Percentiles rank a stretch among this genome's conserved stretches.
phyloP scores from a whole-genome alignment of 2,113 vertebrate genomes.

The Rhipidura dahli region DNA sequence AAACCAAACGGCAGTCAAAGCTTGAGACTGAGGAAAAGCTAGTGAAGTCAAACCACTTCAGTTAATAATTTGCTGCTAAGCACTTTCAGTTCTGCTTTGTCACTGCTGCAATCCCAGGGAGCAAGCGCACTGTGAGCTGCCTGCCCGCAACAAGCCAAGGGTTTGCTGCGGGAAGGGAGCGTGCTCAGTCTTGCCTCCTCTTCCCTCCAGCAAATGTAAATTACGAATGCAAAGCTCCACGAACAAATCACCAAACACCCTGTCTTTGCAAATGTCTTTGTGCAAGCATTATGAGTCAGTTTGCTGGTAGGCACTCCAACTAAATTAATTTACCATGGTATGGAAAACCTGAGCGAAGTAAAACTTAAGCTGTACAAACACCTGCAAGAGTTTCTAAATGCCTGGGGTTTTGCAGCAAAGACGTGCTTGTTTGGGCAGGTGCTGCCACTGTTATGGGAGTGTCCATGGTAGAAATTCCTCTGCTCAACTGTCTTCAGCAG shows the following conservation, averaged over 20 bases:
- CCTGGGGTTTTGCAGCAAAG: neutral
- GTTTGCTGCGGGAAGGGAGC: neutral
- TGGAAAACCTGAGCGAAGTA: constrained; percentile 10
- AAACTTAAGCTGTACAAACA: constrained; percentile 21
- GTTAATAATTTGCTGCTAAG: neutral
- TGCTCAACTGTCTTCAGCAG: neutral
- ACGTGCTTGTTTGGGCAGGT: constrained; percentile 49
- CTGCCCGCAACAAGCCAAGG: neutral
- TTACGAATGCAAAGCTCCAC: neutral
- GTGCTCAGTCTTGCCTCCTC: neutral
- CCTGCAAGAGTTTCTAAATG: constrained; percentile 6
- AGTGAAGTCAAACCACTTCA: neutral
- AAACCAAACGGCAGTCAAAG: neutral
- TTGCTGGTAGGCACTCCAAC: neutral
- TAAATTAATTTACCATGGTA: neutral
- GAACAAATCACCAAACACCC: constrained; percentile 4
- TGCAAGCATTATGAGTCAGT: constrained; percentile 11
- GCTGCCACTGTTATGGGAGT: neutral
- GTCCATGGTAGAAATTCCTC: neutral
- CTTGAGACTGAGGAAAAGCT: neutral
- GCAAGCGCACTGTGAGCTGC: neutral
- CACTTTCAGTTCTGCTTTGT: neutral
- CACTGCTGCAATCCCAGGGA: neutral
- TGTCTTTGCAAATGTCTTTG: neutral
- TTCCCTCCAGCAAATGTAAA: neutral